These are phyloP conservation scores for Tricholaema leucomelas DNA, from an alignment of 2,113 vertebrate genomes.

Conservation along the genomic window DNA sequence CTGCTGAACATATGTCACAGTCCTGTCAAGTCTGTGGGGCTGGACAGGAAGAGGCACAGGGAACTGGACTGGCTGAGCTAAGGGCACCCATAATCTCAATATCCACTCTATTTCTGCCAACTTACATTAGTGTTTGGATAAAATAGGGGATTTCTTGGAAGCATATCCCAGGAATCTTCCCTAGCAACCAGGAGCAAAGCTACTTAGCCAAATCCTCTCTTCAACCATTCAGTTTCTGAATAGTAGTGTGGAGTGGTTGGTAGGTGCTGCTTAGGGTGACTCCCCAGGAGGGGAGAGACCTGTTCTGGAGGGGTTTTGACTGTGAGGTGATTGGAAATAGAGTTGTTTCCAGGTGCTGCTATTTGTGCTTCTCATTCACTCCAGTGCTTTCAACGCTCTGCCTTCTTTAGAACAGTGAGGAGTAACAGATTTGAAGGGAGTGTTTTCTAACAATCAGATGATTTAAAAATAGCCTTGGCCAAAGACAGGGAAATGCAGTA, in stretches of 20 bases:
- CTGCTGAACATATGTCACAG: not conserved
- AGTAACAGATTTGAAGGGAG: not conserved
- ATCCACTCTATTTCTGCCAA: accelerated
- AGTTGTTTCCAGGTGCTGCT: not conserved
- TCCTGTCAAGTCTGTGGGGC: not conserved
- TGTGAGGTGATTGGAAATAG: not conserved
- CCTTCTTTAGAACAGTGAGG: not conserved
- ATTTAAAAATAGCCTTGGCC: not conserved
- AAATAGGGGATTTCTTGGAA: not conserved
- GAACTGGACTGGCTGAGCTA: not conserved
- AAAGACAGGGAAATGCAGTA: not conserved
- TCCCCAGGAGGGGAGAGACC: not conserved
- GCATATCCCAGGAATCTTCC: not conserved
- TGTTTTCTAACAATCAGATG: not conserved
- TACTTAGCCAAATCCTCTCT: not conserved
- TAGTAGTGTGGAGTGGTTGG: not conserved
- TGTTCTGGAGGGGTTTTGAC: not conserved
- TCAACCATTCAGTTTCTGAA: not conserved
- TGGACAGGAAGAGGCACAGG: not conserved
- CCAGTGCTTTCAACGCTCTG: not conserved
- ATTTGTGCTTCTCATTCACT: not conserved
- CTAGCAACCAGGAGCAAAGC: not conserved
- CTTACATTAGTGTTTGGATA: not conserved
- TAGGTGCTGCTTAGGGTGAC: not conserved
- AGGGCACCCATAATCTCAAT: accelerated